A percentile compares a stretch with the other conserved stretches of the same genome.
Conservation (phyloP, 2,113 vertebrate genomes). For the Oryzias celebensis region DNA sequence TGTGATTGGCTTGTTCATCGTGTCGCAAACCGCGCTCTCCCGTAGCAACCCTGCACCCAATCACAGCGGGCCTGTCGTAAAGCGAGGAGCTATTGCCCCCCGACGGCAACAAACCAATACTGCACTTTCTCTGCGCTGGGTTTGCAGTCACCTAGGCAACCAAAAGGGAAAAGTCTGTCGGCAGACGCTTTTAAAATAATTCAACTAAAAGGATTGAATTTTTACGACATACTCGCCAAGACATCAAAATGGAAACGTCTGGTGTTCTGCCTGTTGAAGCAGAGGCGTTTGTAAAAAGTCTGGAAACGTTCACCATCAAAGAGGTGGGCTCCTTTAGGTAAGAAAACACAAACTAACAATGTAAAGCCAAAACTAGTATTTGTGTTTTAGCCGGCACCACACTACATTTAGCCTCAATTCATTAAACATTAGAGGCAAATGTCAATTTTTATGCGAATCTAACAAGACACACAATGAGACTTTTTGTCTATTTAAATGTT, state of each 20-base stretch:
- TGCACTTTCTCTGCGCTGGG: constrained; percentile 4
- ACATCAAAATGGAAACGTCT: constrained; percentile 52
- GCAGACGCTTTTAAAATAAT: neutral
- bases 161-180: neutral
- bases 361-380: neutral
- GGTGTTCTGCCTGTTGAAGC: constrained; percentile 79
- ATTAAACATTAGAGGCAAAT: too few relatives aligned
- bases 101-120: constrained; percentile 10
- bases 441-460: too few relatives aligned
- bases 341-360: constrained; percentile 1
- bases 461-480: too few relatives aligned
- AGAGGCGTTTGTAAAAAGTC: constrained; percentile 76
- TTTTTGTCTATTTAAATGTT: too few relatives aligned
- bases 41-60: constrained; percentile 10
- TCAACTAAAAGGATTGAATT: neutral
- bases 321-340: constrained; percentile 82
- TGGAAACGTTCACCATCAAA: constrained; percentile 77
- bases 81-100: constrained; percentile 22
- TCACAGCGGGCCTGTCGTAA: neutral
- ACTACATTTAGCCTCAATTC: too few relatives aligned
- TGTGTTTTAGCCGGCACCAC: too few relatives aligned
- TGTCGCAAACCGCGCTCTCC: neutral
- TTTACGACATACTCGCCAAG: neutral
- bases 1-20: too few relatives aligned
- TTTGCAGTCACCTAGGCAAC: constrained; percentile 70